Conservation (phyloP, 2,888 invertebrate species). For the Isoperla grammatica region DNA sequence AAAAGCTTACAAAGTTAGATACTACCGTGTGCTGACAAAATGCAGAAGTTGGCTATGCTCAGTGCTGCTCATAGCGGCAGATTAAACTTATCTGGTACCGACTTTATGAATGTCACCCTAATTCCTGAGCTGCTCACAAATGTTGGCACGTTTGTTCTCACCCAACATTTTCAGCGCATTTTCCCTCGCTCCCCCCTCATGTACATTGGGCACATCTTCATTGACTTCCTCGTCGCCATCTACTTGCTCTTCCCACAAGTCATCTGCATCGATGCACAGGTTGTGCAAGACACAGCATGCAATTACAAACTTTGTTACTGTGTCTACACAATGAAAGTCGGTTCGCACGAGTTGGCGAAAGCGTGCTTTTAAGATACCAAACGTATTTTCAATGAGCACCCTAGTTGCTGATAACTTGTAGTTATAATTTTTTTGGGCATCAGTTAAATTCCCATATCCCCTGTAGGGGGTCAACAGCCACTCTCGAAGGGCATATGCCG, state of each 20-base stretch:
- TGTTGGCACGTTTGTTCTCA: too few species aligned
- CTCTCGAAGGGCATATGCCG: slow-evolving; percentile 31
- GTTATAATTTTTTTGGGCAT: slow-evolving; percentile 35
- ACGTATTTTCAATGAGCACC: slow-evolving; percentile 38
- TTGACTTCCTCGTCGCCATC: background rate
- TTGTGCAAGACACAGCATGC: slow-evolving; percentile 36
- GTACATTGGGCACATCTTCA: background rate
- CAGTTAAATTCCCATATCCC: slow-evolving; percentile 35
- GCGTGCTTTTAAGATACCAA: slow-evolving; percentile 36
- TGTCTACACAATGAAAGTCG: background rate
- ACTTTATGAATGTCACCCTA: too few species aligned
- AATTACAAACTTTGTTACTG: slow-evolving; percentile 33
- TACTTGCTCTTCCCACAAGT: slow-evolving; percentile 19
- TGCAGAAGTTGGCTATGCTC: too few species aligned
- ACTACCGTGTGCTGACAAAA: too few species aligned
- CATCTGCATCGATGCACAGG: slow-evolving; percentile 33
- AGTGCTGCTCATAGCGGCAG: too few species aligned
- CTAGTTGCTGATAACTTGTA: slow-evolving; percentile 32
- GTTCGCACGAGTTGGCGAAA: slow-evolving; percentile 4
- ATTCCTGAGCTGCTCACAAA: too few species aligned
- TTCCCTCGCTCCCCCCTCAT: background rate
- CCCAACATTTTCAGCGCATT: too few species aligned
- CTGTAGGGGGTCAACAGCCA: slow-evolving; percentile 35
- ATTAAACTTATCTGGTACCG: too few species aligned
- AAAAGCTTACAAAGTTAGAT: too few species aligned